These are phyloP conservation scores for Leucoraja ocellata DNA, from an alignment of 2,797 vertebrate genomes.

Conservation along the genomic window DNA sequence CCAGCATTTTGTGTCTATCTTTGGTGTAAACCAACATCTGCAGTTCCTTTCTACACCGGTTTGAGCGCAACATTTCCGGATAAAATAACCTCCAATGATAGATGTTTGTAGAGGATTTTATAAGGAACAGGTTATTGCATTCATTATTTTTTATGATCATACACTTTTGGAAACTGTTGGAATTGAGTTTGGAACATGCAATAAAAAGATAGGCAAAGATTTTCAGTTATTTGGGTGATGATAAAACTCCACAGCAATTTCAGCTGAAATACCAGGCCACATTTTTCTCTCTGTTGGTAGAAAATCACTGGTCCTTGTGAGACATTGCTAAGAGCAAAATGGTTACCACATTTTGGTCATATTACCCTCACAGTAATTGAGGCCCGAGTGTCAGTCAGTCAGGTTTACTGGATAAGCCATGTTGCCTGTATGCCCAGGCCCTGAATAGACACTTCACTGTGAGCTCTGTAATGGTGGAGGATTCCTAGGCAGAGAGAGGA, in stretches of 20 bases:
- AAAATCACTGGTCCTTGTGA: background rate
- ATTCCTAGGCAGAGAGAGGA: no score
- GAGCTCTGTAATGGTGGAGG: no score
- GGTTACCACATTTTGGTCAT: background rate
- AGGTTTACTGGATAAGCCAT: no score
- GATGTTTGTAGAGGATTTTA: background rate
- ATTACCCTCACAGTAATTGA: background rate
- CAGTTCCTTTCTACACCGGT: no score
- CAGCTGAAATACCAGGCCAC: background rate
- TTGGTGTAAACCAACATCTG: no score
- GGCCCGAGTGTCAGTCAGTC: no score
- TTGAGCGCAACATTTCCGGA: background rate
- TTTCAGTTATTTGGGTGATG: background rate
- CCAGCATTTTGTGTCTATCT: no score
- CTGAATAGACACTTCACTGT: no score
- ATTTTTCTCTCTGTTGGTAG: background rate
- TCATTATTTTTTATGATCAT: background rate
- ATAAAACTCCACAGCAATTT: background rate
- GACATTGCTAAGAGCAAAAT: background rate
- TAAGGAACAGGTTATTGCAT: background rate
- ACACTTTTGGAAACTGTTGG: background rate
- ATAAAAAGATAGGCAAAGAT: background rate
- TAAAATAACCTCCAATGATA: background rate
- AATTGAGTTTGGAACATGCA: background rate
- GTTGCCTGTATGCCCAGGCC: no score